Percentiles rank a stretch among this genome's conserved stretches.
phyloP scores from a whole-genome alignment of 2,888 invertebrate species.

The Protonemura montana region DNA sequence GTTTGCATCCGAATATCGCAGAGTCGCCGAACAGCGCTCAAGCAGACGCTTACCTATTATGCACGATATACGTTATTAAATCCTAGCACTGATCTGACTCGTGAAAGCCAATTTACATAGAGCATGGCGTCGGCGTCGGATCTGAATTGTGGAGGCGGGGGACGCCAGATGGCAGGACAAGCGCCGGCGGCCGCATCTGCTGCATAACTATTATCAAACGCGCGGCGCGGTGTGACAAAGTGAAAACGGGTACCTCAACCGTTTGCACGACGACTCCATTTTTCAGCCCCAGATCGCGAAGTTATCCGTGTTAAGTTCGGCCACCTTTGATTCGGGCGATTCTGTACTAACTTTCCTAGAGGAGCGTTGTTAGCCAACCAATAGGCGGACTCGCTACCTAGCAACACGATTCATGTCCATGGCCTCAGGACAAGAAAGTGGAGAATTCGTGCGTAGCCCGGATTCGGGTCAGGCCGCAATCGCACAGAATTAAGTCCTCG shows the following conservation, averaged over 20 bases:
- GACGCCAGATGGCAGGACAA: background rate
- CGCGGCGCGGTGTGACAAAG: background rate
- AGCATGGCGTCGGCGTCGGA: background rate
- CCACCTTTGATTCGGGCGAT: background rate
- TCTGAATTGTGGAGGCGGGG: background rate
- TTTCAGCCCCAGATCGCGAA: background rate
- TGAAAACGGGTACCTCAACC: background rate
- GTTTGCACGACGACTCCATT: background rate
- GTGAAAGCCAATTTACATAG: background rate
- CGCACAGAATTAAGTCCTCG: background rate
- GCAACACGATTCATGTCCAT: too few species aligned
- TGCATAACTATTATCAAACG: slow-evolving; percentile 4
- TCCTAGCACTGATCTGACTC: background rate
- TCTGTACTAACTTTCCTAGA: too few species aligned
- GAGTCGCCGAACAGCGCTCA: background rate
- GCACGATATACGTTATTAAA: background rate
- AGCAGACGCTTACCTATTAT: background rate
- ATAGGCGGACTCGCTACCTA: too few species aligned
- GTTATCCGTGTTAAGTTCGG: background rate
- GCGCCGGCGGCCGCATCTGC: background rate
- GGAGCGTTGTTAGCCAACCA: too few species aligned
- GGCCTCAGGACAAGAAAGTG: too few species aligned
- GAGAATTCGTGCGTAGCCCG: too few species aligned
- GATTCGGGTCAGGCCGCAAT: background rate
- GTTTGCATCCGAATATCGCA: background rate